Percentiles rank a stretch among this genome's conserved stretches.
Evolutionary conservation across 2,113 vertebrate species (phyloP).

Genomic region (Nicator chloris): DNA sequence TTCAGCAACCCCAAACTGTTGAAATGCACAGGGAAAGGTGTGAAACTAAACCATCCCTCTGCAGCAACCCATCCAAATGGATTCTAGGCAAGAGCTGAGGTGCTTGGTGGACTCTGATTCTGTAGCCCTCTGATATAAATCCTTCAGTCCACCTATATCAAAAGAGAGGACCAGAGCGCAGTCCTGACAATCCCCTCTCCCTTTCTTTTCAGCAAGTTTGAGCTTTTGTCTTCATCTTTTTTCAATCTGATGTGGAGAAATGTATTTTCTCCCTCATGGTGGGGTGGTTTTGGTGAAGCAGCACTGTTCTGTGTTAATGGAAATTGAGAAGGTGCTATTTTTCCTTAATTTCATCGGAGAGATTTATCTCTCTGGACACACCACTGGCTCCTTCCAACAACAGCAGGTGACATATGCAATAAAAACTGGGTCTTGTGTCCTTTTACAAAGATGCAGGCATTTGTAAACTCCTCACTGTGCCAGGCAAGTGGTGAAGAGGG

Average conservation of each 20-base stretch:
- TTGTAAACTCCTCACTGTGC: background rate
- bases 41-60: background rate
- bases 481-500: background rate
- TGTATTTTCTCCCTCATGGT: background rate
- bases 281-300: background rate
- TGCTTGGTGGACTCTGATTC: background rate
- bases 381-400: background rate
- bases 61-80: background rate
- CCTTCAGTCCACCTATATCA: background rate
- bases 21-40: background rate
- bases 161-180: background rate
- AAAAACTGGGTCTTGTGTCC: background rate
- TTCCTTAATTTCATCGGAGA: background rate
- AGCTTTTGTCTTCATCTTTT: background rate
- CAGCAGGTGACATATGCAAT: background rate
- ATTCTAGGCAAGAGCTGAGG: background rate
- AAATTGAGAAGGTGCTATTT: background rate
- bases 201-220: background rate
- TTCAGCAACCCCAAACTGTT: background rate
- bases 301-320: background rate
- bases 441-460: background rate
- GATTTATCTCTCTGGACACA: background rate
- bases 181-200: background rate
- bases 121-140: background rate
- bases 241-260: background rate